These are phyloP conservation scores for Campoletis raptor DNA, from an alignment of 2,888 invertebrate genomes.

Conservation along the genomic window DNA sequence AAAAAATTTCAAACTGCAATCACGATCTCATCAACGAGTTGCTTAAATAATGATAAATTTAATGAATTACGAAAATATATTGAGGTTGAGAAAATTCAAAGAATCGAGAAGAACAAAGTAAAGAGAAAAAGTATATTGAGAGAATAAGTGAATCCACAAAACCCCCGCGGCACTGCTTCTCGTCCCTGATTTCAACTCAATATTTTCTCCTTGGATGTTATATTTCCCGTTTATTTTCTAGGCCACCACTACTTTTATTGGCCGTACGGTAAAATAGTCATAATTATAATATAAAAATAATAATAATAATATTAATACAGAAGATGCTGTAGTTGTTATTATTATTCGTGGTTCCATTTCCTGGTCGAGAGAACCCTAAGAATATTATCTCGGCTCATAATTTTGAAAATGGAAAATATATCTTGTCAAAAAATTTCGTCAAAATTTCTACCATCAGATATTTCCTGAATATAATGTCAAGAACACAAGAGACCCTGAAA, in stretches of 20 bases:
- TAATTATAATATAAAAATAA: not conserved
- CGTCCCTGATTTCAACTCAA: constrained; percentile 3
- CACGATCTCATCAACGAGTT: not conserved
- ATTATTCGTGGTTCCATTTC: not conserved
- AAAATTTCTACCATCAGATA: too few species aligned
- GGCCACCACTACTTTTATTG: constrained; percentile 3
- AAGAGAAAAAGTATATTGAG: constrained; percentile 25
- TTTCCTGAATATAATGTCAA: too few species aligned
- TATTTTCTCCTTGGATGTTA: not conserved
- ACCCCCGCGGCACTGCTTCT: constrained; percentile 39
- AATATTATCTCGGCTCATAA: too few species aligned
- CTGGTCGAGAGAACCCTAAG: too few species aligned
- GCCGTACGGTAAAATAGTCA: not conserved
- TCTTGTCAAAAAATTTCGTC: too few species aligned
- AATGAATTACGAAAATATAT: not conserved
- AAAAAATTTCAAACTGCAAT: not conserved
- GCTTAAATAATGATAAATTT: not conserved
- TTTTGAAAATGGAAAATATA: too few species aligned
- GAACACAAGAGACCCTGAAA: too few species aligned
- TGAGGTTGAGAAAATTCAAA: not conserved
- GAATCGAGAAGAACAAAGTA: constrained; percentile 1
- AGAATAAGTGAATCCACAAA: constrained; percentile 24
- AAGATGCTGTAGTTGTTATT: not conserved
- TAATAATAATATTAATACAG: not conserved
- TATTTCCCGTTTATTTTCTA: not conserved